These are phyloP conservation scores for Lepidurus couesii DNA, from an alignment of 1,140 invertebrate species.

Conservation along the genomic window DNA sequence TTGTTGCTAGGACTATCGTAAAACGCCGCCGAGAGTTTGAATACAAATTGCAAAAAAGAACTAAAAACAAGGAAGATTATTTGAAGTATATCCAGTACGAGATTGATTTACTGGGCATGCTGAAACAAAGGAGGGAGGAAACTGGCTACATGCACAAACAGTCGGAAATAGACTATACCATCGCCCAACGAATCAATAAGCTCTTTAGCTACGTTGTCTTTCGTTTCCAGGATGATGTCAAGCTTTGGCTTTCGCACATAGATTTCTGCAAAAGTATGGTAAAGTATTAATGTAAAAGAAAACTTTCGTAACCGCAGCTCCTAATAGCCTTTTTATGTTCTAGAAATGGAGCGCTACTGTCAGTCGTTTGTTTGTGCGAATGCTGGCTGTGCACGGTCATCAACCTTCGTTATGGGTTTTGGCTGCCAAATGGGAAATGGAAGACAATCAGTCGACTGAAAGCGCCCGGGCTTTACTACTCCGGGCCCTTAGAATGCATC, in stretches of 20 bases:
- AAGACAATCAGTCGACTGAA: slow-evolving; percentile 59
- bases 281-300: slow-evolving; percentile 29
- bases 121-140: slow-evolving; percentile 50
- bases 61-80: slow-evolving; percentile 64
- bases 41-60: slow-evolving; percentile 60
- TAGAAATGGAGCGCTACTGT: slow-evolving; percentile 44
- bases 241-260: slow-evolving; percentile 64
- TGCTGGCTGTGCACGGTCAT: slow-evolving; percentile 61
- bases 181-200: slow-evolving; percentile 58
- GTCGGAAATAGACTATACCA: slow-evolving; percentile 58
- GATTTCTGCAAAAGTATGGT: slow-evolving; percentile 63
- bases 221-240: slow-evolving; percentile 58
- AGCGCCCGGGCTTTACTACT: slow-evolving; percentile 59
- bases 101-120: slow-evolving; percentile 58
- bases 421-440: slow-evolving; percentile 66
- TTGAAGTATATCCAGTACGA: slow-evolving; percentile 66
- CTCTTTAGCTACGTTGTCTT: slow-evolving; percentile 57
- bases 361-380: slow-evolving; percentile 49
- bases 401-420: slow-evolving; percentile 66
- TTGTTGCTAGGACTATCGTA: slow-evolving; percentile 55
- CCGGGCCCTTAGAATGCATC: slow-evolving; percentile 61
- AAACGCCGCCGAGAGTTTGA: slow-evolving; percentile 63
- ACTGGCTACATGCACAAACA: slow-evolving; percentile 55
- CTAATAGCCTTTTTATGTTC: not conserved
- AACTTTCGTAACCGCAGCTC: slow-evolving; percentile 16